phyloP scores from a whole-genome alignment of 2,888 invertebrate species.

The Aporophyla lueneburgensis region DNA sequence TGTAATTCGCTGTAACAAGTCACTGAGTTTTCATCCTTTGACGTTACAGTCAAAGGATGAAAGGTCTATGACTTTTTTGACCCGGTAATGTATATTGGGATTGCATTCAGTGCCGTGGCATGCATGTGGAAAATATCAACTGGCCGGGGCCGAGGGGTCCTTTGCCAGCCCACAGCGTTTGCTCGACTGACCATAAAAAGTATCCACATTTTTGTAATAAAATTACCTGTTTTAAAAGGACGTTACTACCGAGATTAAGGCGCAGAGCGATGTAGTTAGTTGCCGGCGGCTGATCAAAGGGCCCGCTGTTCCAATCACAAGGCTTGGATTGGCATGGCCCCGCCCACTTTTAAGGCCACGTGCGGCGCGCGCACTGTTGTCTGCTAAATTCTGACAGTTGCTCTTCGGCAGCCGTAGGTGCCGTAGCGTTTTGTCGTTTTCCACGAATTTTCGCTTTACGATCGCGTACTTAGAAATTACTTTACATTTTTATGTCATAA shows the following conservation, averaged over 20 bases:
- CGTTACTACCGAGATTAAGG: conserved; percentile 90
- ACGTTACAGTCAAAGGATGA: conserved; percentile 68
- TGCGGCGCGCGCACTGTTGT: conserved; percentile 88
- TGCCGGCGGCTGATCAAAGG: conserved; percentile 89
- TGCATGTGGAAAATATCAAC: conserved; percentile 80
- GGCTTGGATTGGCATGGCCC: conserved; percentile 72
- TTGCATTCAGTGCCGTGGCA: conserved; percentile 79
- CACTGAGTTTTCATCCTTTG: conserved; percentile 81
- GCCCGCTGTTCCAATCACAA: conserved; percentile 79
- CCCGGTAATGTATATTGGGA: conserved; percentile 81
- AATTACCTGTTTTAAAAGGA: conserved; percentile 91
- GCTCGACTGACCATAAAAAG: conserved; percentile 87
- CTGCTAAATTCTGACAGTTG: conserved; percentile 81
- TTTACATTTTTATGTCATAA: conserved; percentile 37
- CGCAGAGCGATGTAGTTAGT: conserved; percentile 89
- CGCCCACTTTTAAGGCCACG: conserved; percentile 86
- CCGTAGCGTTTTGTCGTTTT: conserved; percentile 60
- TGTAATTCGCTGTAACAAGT: conserved; percentile 75
- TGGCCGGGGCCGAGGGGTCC: conserved; percentile 68
- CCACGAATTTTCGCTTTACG: conserved; percentile 66
- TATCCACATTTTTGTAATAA: conserved; percentile 89
- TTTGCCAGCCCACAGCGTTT: conserved; percentile 77
- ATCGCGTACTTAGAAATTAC: conserved; percentile 75
- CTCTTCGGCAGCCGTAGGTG: conserved; percentile 70
- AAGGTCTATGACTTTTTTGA: conserved; percentile 49